Conservation (phyloP, 1,140 invertebrate genomes). For the Ips nitidus region DNA sequence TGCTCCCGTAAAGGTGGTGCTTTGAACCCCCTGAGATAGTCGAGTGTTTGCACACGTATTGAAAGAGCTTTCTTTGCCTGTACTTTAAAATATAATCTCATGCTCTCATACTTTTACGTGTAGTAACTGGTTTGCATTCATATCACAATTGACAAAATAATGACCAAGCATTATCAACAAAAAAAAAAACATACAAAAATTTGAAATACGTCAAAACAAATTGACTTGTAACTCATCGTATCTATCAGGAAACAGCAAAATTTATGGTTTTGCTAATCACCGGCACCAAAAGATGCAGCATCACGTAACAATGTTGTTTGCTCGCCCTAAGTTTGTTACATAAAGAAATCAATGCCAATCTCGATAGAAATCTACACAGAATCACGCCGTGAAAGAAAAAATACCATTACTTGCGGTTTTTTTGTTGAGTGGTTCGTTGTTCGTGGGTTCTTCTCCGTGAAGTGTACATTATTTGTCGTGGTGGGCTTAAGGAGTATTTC, state of each 20-base stretch:
- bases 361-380: constrained; percentile 16
- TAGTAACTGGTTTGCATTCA: too few species aligned
- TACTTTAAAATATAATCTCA: too few species aligned
- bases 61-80: too few species aligned
- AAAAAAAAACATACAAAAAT: too few species aligned
- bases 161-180: too few species aligned
- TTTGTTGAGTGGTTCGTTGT: background rate
- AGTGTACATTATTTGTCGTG: background rate
- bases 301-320: constrained; percentile 16
- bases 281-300: constrained; percentile 8
- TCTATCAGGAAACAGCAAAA: background rate
- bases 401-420: constrained; percentile 8
- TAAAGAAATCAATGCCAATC: constrained; percentile 21
- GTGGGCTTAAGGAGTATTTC: too few species aligned
- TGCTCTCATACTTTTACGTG: too few species aligned
- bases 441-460: constrained; percentile 1
- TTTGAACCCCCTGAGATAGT: too few species aligned
- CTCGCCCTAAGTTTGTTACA: constrained; percentile 1
- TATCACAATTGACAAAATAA: too few species aligned
- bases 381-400: constrained; percentile 11
- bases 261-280: background rate
- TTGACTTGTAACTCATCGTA: background rate
- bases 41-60: too few species aligned
- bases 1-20: too few species aligned
- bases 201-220: background rate